phyloP scores from a whole-genome alignment of 1,140 invertebrate genomes.

The Cylas formicarius region DNA sequence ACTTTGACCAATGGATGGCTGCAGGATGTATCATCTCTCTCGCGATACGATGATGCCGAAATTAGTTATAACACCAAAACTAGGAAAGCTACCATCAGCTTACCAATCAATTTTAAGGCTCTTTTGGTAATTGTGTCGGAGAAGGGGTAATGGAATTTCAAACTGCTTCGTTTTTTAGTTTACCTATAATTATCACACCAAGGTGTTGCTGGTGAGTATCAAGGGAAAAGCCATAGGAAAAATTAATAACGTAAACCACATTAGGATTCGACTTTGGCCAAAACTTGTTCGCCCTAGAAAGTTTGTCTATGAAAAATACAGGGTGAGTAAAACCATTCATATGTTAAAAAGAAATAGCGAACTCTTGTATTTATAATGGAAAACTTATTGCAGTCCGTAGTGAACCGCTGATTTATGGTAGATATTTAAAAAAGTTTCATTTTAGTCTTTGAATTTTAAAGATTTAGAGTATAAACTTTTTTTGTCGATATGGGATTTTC shows the following conservation, averaged over 20 bases:
- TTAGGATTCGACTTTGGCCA: background rate
- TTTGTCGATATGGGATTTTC: no score
- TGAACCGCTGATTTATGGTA: no score
- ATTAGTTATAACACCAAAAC: constrained; percentile 6
- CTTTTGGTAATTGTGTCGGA: constrained; percentile 8
- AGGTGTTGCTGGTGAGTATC: background rate
- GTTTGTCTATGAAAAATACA: constrained; percentile 2
- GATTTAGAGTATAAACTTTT: no score
- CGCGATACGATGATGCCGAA: constrained; percentile 4
- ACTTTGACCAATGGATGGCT: constrained; percentile 10
- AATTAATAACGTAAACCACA: constrained; percentile 2
- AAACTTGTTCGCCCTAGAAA: background rate
- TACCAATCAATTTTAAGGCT: constrained; percentile 12
- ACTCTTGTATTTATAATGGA: no score
- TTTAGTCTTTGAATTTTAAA: no score
- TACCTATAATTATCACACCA: constrained; percentile 8
- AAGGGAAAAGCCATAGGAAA: constrained; percentile 6
- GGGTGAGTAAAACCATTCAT: no score
- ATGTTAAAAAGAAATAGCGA: no score
- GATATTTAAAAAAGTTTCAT: no score
- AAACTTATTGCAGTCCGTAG: no score
- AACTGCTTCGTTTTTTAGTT: constrained; percentile 8
- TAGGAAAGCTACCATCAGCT: constrained; percentile 1
- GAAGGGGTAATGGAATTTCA: background rate
- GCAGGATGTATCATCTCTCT: constrained; percentile 10